Base-by-base conservation (phyloP, 2,888 invertebrate genomes). In the Trichopria drosophilae region DNA sequence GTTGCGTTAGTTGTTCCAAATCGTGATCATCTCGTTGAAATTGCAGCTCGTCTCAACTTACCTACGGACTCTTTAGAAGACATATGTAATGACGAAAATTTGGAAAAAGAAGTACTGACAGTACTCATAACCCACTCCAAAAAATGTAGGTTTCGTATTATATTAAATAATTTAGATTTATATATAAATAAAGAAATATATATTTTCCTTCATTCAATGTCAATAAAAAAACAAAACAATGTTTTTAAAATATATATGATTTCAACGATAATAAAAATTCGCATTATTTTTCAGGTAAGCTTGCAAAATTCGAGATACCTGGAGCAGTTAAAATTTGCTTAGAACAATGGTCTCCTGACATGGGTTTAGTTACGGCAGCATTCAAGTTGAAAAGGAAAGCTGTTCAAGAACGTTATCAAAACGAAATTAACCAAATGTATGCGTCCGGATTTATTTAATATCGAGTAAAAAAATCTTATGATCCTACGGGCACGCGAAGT, bases 351-450 rank as follows among this genome's bases (percentile, higher is more conserved):
- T 93, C 95, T 1, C 97, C 98, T 0, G 97, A 97, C 73, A 91
- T 90, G 84, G 97, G 96, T 48, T 84, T 98, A 37, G 94, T 98
- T 7, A 99, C 98, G 23, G 98, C 97, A 60, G 97, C 98, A 45
- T 93, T 97, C 80, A 99, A 99, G 80, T 82, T 98, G 73, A 97
- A 96, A 78, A 83, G 98, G 69, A 95, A 93, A 83, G 92, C 92
- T 76, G 95, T 98, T 66, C 93, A 96, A 78, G 90, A 93, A 61
- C 84, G 87, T 65, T 98, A 95, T 81, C 87, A 92, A 77, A 85
- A 88, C 62, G 93, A 93, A 78, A 93, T 97, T 69, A 90, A 90
- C 75, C 82, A 89, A 64, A 93, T 97, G 91, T 97, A 97, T 78
- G 88, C 90, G 54, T 91, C 90, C 82, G 91, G 90, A 90, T 77